Evolutionary conservation across 2,888 invertebrate species (phyloP).

Genomic region (Vannuccia rotundouncinata): DNA sequence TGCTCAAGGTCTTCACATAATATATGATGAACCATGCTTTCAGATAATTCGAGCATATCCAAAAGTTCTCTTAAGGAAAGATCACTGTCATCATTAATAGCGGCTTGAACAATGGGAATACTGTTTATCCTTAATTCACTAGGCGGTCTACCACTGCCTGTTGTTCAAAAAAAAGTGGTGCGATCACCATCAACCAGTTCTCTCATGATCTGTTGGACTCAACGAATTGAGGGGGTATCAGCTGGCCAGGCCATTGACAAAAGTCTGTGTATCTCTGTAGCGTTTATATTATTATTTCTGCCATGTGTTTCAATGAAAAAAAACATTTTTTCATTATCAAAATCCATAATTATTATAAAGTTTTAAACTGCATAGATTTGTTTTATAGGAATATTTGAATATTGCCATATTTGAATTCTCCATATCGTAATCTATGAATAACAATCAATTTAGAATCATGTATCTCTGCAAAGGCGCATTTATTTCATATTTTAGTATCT

Average conservation of each 20-base stretch:
- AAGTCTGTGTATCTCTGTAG: not conserved
- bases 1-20: not conserved
- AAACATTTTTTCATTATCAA: not conserved
- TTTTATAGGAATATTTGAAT: too few species aligned
- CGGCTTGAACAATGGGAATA: not conserved
- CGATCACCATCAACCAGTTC: not conserved
- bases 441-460: too few species aligned
- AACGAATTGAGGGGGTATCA: not conserved
- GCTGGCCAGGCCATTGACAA: not conserved
- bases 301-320: not conserved
- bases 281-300: not conserved
- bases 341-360: not conserved
- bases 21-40: not conserved
- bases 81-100: not conserved
- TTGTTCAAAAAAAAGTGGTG: not conserved
- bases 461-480: too few species aligned
- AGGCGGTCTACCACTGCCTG: not conserved
- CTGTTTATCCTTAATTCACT: not conserved
- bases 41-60: not conserved
- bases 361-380: not conserved
- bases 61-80: not conserved
- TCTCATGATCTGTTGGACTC: not conserved
- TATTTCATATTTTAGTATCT: too few species aligned
- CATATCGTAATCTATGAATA: too few species aligned
- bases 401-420: too few species aligned